phyloP scores from a whole-genome alignment of 2,797 vertebrate species.

The Eremophila alpestris region DNA sequence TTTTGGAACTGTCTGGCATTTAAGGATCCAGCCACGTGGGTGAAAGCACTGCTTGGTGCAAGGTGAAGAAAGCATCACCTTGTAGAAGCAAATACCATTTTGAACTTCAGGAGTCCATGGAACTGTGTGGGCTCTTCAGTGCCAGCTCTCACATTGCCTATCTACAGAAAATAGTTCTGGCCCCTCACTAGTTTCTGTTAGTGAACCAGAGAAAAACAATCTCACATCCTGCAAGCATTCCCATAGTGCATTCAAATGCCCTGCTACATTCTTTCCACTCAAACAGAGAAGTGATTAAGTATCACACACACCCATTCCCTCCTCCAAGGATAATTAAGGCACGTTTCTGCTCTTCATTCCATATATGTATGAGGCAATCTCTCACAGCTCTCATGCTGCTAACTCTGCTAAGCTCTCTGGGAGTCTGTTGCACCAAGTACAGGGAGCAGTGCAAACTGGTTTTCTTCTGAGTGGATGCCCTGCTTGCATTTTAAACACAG shows the following conservation, averaged over 20 bases:
- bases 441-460: background rate
- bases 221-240: background rate
- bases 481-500: background rate
- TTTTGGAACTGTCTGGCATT: background rate
- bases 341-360: background rate
- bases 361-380: background rate
- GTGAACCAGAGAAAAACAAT: background rate
- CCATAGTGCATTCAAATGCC: background rate
- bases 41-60: background rate
- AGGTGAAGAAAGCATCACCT: background rate
- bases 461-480: background rate
- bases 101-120: background rate
- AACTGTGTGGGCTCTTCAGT: background rate
- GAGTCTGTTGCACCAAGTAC: background rate
- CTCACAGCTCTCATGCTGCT: background rate
- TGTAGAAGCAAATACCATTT: background rate
- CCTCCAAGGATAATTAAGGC: background rate
- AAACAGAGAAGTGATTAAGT: background rate
- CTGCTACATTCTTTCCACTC: rapidly evolving
- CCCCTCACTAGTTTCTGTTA: background rate
- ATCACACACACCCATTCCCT: background rate
- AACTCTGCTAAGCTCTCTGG: background rate
- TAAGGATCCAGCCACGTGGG: background rate
- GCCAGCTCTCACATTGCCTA: rapidly evolving
- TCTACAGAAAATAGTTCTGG: background rate